phyloP scores from a whole-genome alignment of 1,140 invertebrate species.

The Zaprionus inermis region DNA sequence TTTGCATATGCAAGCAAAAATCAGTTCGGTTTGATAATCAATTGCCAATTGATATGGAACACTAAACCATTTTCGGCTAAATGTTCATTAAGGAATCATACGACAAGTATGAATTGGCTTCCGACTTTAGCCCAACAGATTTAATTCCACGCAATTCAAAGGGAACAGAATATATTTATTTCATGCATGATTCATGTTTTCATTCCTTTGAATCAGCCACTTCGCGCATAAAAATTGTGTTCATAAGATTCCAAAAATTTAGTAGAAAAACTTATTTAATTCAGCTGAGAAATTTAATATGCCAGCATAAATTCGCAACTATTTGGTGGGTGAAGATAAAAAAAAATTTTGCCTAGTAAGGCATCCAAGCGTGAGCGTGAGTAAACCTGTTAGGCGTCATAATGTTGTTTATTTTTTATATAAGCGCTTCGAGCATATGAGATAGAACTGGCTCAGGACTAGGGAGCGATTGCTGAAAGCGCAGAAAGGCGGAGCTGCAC shows the following conservation, averaged over 20 bases:
- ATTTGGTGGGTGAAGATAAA: constrained; percentile 1
- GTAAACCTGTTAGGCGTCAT: constrained; percentile 1
- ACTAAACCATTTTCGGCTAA: neutral
- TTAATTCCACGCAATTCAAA: too few species aligned
- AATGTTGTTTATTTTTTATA: neutral
- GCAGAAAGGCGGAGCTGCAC: constrained; percentile 25
- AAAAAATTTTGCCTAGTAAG: constrained; percentile 2
- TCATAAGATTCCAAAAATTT: too few species aligned
- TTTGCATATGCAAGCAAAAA: constrained; percentile 7
- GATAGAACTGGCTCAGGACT: neutral
- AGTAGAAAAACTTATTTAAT: neutral
- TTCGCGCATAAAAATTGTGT: too few species aligned
- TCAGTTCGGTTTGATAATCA: neutral
- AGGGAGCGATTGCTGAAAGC: neutral
- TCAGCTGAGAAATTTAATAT: neutral
- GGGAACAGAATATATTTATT: too few species aligned
- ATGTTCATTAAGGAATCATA: neutral
- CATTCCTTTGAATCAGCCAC: too few species aligned
- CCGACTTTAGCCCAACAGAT: neutral
- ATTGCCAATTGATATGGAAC: neutral
- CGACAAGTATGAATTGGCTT: neutral
- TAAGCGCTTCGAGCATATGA: neutral
- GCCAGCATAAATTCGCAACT: neutral
- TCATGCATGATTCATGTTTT: too few species aligned
- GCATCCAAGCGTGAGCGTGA: neutral